Evolutionary conservation across 2,113 vertebrate genomes (phyloP).

Genomic region (Pelusios castaneus): DNA sequence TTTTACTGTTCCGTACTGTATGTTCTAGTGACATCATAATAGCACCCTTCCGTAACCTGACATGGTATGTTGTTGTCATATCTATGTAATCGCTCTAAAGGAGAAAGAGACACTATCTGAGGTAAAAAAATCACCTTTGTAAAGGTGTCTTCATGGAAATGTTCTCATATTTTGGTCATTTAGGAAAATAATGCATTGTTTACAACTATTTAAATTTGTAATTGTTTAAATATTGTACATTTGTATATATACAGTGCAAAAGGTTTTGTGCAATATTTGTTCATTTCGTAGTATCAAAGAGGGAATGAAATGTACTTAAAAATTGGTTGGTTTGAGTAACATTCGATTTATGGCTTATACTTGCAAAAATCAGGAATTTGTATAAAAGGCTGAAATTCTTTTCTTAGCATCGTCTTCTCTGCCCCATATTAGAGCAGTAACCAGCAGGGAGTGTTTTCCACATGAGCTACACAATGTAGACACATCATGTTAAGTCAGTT

Average conservation of each 20-base stretch:
- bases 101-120: neutral
- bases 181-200: neutral
- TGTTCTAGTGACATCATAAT: neutral
- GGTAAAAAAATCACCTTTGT: neutral
- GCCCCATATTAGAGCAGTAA: neutral
- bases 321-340: neutral
- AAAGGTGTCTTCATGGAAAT: neutral
- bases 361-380: neutral
- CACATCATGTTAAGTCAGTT: neutral
- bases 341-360: neutral
- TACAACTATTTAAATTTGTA: neutral
- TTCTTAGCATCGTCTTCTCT: neutral
- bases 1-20: neutral
- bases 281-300: neutral
- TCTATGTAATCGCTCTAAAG: constrained; percentile 13
- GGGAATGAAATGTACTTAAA: neutral
- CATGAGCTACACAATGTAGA: neutral
- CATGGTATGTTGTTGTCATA: neutral
- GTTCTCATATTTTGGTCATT: neutral
- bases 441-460: neutral
- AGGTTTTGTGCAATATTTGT: neutral
- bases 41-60: neutral
- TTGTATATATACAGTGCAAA: neutral
- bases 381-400: neutral
- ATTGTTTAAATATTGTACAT: neutral